Evolutionary conservation across 2,113 vertebrate genomes (phyloP), one percentile per base, ranked within the genome.

Genomic region (Colaptes auratus): DNA sequence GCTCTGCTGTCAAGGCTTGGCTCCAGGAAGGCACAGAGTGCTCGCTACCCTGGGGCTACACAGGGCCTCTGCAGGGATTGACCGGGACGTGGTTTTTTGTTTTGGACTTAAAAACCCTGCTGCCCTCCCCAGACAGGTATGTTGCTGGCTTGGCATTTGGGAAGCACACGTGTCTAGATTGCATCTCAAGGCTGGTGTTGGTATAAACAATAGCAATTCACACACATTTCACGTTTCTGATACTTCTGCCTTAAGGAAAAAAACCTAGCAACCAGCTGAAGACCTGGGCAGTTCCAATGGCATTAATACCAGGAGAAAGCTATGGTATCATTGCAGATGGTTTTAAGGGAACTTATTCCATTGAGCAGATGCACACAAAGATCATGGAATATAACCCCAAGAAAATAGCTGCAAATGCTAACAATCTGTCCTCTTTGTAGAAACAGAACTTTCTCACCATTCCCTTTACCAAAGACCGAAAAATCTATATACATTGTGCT

Each of bases 301-400:
- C 8, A 60, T 7, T 81, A 71, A 77, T 16, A 52, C 15, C 52
- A 52, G 36, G 74, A 80, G 20, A 82, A 80, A 80, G 27, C 16
- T 63, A 27, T 10, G 36, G 7, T 44, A 46, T 39, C 50, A 42
- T 2, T 87, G 75, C 16, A 50, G 21, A 11, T 63, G 23, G 17
- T 66, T 94, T 94, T 67, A 77, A 88, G 25, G 23, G n/a, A 79
- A 87, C 12, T 76, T 64, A 7, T 15, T 92, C 59, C 21, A 36
- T 3, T 58, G 35, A 91, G 39, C 28, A 79, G 31, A 17, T 44
- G 55, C 82, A 59, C 27, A 76, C 3, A 7, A 90, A 81, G 52
- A 39, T 85, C 10, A n/a, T 39, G 31, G 27, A 69, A n/a, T 50
- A 72, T 36, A 78, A 65, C 1, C 2, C 3, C 3, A 30, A 79